These are phyloP conservation scores for Parapristionchus giblindavisi DNA, from an alignment of 2,888 invertebrate species.

Conservation along the genomic window DNA sequence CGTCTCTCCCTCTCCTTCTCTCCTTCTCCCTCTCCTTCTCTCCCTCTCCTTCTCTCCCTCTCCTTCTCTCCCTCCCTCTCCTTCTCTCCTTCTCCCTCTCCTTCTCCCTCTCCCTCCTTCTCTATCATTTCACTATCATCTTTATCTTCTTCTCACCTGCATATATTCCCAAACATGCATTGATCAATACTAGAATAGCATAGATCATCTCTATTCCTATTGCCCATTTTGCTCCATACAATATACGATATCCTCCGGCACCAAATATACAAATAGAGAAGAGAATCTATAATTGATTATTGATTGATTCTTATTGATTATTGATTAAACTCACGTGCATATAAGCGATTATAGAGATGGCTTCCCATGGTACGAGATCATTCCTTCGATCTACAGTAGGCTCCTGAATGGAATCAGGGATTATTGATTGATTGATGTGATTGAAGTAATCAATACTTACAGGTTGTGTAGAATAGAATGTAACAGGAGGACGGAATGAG, in stretches of 20 bases:
- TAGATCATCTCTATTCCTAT: slow-evolving; percentile 34
- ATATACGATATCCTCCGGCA: slow-evolving; percentile 28
- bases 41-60: no score
- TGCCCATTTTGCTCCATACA: slow-evolving; percentile 34
- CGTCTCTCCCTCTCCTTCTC: no score
- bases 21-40: no score
- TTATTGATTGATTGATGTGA: background rate
- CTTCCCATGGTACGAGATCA: slow-evolving; percentile 31
- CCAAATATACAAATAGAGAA: slow-evolving; percentile 34
- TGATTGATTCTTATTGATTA: background rate
- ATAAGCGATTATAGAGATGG: slow-evolving; percentile 16
- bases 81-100: no score
- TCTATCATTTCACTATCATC: background rate
- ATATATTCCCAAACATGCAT: slow-evolving; percentile 21
- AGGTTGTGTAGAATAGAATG: slow-evolving; percentile 19
- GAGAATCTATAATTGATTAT: slow-evolving; percentile 23
- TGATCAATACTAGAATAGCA: slow-evolving; percentile 19
- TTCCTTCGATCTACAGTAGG: background rate
- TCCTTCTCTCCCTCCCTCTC: no score
- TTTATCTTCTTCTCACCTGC: slow-evolving; percentile 31
- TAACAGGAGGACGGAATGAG: slow-evolving; percentile 32
- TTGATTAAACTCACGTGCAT: slow-evolving; percentile 21
- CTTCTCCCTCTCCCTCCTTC: no score
- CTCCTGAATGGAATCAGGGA: slow-evolving; percentile 3
- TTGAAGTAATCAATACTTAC: background rate